Base-by-base conservation (phyloP, 2,888 invertebrate genomes). In the Allacma fusca region DNA sequence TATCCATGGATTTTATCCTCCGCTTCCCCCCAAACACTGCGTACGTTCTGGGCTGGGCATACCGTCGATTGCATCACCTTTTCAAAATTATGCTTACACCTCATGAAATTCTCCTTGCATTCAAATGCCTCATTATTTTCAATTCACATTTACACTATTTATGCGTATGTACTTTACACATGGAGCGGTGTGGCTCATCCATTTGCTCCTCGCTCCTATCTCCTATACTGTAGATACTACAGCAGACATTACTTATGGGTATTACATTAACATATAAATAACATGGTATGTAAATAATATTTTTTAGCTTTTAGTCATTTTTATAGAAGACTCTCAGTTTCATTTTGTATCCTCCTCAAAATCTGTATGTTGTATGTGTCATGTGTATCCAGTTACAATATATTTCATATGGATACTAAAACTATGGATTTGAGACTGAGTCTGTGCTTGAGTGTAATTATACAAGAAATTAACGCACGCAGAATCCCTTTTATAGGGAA, bases 91-190 rank as follows among this genome's bases (percentile, higher is more conserved):
- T 72, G 34, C 72, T 50, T 72, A 29, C 72, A 59, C 59, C 59
- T 57, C 28, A 26, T 72, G 59, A 24, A 26, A 72, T 72, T 72
- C 34, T 34, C 59, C 59, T 26, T 72, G 72, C 50, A 72, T 72
- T 72, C 72, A 72, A 72, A 72, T 72, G 72, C 28, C 72, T 72
- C 59, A 72, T 72, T 72, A 72, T 59, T 72, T 44, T 29, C 59
- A 72, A 59, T 72, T 59, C 29, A 50, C 50, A 50, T 50, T 50
- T 50, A 50, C 50, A 50, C 50, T 50, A 50, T 50, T 50, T 50
- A 50, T 13, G 50, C n/a, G 9, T 50, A 50, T 50, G 9, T 50
- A 50, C 34, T 34, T 34, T 50, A n/a, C 50, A n/a, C 50, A 9
- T 5, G 19, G 16, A n/a, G 19, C n/a, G 9, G n/a, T n/a, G 4